A percentile compares a stretch with the other conserved stretches of the same genome.
Conservation (phyloP, 2,888 invertebrate genomes). For the Drosophila antonietae region DNA sequence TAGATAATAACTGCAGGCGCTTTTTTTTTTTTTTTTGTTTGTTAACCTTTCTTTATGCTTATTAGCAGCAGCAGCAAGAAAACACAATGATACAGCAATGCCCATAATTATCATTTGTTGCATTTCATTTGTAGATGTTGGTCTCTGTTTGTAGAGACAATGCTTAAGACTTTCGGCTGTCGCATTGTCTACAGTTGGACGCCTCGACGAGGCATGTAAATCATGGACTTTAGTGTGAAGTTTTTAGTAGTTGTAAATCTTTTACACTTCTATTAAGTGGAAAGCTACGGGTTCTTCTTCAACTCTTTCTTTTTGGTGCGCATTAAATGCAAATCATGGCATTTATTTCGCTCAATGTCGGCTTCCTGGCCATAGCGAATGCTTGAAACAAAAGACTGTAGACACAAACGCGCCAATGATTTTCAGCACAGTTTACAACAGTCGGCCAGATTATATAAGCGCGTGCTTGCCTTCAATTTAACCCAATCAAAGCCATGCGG, state of each 20-base stretch:
- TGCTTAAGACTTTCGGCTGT: slow-evolving; percentile 34
- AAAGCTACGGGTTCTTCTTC: slow-evolving; percentile 27
- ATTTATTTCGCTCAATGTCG: slow-evolving; percentile 40
- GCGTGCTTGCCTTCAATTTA: slow-evolving; percentile 70
- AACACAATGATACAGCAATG: slow-evolving; percentile 59
- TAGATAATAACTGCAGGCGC: slow-evolving; percentile 55
- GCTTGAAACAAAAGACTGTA: slow-evolving; percentile 66
- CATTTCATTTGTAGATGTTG: slow-evolving; percentile 57
- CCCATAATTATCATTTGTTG: slow-evolving; percentile 72
- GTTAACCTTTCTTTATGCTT: slow-evolving; percentile 66
- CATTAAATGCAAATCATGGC: slow-evolving; percentile 61
- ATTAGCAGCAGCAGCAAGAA: slow-evolving; percentile 31
- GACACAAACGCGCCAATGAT: slow-evolving; percentile 62
- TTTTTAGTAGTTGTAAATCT: slow-evolving; percentile 44
- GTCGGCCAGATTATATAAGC: slow-evolving; percentile 59
- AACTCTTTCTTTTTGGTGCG: slow-evolving; percentile 21
- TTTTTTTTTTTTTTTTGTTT: slow-evolving; percentile 26
- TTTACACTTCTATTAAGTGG: slow-evolving; percentile 50
- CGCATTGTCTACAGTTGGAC: slow-evolving; percentile 41
- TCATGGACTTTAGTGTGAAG: slow-evolving; percentile 42
- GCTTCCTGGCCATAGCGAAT: slow-evolving; percentile 59
- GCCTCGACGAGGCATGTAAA: slow-evolving; percentile 35
- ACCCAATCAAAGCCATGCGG: slow-evolving; percentile 47
- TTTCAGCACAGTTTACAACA: slow-evolving; percentile 52
- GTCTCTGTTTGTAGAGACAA: slow-evolving; percentile 7